Evolutionary conservation across 2,888 invertebrate genomes (phyloP).

Genomic region (Scelioninae gen. 2): DNA sequence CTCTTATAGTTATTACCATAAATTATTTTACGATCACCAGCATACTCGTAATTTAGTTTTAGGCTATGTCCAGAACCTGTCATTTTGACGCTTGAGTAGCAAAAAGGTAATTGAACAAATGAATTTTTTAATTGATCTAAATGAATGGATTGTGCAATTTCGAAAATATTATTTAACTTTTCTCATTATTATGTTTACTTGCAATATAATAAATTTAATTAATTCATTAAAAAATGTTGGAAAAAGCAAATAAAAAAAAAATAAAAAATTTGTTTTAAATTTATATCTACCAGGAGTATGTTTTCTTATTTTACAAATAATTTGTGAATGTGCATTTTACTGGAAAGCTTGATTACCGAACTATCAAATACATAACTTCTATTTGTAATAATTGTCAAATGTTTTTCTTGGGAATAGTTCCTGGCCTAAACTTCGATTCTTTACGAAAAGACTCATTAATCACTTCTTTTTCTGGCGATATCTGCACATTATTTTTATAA

Average conservation of each 20-base stretch:
- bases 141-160: too few species aligned
- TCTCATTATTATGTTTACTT: too few species aligned
- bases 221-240: too few species aligned
- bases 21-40: constrained; percentile 7
- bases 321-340: too few species aligned
- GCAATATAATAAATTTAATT: too few species aligned
- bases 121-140: constrained; percentile 11
- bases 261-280: too few species aligned
- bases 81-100: constrained; percentile 11
- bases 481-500: constrained; percentile 30
- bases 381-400: constrained; percentile 5
- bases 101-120: constrained; percentile 21
- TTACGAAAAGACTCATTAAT: constrained; percentile 29
- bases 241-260: too few species aligned
- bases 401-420: constrained; percentile 28
- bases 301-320: too few species aligned
- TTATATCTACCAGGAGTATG: too few species aligned
- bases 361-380: too few species aligned
- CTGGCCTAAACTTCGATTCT: constrained; percentile 40
- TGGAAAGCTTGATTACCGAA: too few species aligned
- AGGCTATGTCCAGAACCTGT: constrained; percentile 45
- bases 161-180: too few species aligned
- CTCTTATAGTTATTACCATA: constrained; percentile 18
- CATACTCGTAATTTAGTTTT: constrained; percentile 46
- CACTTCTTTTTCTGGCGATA: constrained; percentile 36